These are phyloP conservation scores for Nestor notabilis DNA, from an alignment of 2,113 vertebrate genomes.

Conservation along the genomic window DNA sequence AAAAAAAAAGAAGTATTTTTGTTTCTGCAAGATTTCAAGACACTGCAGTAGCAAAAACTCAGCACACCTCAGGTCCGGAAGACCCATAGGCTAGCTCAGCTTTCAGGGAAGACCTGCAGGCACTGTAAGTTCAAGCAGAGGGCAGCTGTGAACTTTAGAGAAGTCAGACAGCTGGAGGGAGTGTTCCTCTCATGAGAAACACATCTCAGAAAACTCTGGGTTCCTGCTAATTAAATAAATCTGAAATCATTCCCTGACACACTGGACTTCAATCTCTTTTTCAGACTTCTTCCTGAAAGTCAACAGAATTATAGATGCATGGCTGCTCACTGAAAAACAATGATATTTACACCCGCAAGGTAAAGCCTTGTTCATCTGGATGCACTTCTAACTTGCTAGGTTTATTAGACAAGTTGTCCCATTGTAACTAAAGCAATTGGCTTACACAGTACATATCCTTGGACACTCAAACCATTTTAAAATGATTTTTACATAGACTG, in stretches of 20 bases:
- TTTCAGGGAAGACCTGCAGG: neutral
- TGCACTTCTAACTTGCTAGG: neutral
- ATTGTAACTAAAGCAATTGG: conserved; percentile 17
- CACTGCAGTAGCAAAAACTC: neutral
- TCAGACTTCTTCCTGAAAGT: neutral
- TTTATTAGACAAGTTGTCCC: neutral
- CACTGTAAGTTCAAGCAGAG: neutral
- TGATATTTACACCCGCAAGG: neutral
- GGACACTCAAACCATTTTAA: neutral
- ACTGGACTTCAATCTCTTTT: neutral
- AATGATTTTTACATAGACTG: neutral
- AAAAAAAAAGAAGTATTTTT: neutral
- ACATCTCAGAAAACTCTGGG: neutral
- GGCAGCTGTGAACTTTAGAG: neutral
- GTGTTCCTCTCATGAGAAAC: neutral
- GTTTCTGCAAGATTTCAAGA: neutral
- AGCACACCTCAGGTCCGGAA: neutral
- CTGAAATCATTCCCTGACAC: neutral
- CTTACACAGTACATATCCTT: neutral
- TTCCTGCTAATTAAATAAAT: neutral
- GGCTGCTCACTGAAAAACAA: neutral
- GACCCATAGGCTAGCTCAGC: neutral
- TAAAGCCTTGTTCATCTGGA: neutral
- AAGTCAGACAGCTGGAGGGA: neutral
- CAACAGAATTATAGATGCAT: neutral